Conservation (phyloP, 2,113 vertebrate genomes). For the Polypterus senegalus region DNA sequence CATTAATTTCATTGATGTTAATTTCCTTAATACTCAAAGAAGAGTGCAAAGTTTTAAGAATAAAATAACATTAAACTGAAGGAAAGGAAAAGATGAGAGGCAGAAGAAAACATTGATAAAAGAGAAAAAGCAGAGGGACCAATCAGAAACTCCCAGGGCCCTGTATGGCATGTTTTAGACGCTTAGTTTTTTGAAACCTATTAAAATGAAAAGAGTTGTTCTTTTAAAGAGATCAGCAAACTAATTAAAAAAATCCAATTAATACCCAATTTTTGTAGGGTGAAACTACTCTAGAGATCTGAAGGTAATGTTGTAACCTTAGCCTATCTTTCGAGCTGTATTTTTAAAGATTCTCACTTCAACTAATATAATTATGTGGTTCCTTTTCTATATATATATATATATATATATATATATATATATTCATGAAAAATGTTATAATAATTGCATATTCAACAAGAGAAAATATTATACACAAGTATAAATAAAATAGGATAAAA, state of each 20-base stretch:
- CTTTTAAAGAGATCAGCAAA: constrained; percentile 10
- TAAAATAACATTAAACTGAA: not conserved
- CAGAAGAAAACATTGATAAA: constrained; percentile 8
- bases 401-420: no score
- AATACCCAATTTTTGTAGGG: constrained; percentile 23
- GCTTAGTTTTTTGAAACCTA: constrained; percentile 15
- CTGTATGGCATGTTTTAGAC: constrained; percentile 3
- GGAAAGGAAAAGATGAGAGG: constrained; percentile 8
- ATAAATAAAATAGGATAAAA: no score
- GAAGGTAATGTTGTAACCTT: no score
- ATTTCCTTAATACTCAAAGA: not conserved
- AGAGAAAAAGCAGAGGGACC: constrained; percentile 26
- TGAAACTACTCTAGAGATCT: constrained; percentile 16
- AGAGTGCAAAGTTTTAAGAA: not conserved
- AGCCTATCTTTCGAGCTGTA: constrained; percentile 7
- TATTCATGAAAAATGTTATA: no score
- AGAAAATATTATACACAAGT: no score
- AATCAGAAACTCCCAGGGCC: constrained; percentile 26
- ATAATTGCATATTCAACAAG: no score
- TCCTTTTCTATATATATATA: not conserved
- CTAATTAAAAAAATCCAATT: constrained; percentile 38
- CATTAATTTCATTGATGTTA: constrained; percentile 3
- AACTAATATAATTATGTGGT: constrained; percentile 10
- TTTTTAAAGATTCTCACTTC: constrained; percentile 1
- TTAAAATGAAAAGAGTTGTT: not conserved